Evolutionary conservation across 2,797 vertebrate genomes (phyloP).

Genomic region (Aphelocoma californica): DNA sequence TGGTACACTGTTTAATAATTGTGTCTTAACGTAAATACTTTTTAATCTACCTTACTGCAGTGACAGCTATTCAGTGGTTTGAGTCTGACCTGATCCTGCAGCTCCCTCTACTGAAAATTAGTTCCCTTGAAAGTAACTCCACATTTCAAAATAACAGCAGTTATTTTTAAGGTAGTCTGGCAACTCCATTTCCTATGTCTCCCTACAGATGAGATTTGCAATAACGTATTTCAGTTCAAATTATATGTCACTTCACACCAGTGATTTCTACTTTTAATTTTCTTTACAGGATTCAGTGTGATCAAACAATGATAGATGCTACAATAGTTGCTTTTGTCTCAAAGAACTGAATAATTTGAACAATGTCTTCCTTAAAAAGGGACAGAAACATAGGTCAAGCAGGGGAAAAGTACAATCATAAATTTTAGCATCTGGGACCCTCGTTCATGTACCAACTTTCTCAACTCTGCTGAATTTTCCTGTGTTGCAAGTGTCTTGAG

Average conservation of each 20-base stretch:
- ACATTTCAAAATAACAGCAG: background rate
- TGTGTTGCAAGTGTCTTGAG: background rate
- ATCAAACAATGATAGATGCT: background rate
- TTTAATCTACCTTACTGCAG: constrained; percentile 30
- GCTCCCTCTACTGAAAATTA: constrained; percentile 72
- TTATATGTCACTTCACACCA: background rate
- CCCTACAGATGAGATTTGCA: background rate
- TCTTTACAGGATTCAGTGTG: background rate
- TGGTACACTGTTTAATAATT: constrained; percentile 7
- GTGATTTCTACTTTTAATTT: constrained; percentile 8
- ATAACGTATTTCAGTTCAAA: background rate
- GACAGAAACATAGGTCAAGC: background rate
- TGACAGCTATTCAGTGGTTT: background rate
- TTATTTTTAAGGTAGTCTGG: constrained; percentile 44
- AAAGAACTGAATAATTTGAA: background rate
- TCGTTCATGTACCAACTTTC: background rate
- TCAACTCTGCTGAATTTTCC: background rate
- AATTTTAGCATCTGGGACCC: background rate
- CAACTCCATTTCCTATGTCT: background rate
- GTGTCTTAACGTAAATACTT: background rate
- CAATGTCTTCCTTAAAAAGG: background rate
- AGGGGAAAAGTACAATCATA: background rate
- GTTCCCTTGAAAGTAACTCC: background rate
- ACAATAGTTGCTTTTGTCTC: background rate
- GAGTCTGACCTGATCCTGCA: constrained; percentile 48